These are phyloP conservation scores for Chondrosia reniformis DNA, from an alignment of 37 sponge, comb jelly and placozoan species.

Conservation along the genomic window DNA sequence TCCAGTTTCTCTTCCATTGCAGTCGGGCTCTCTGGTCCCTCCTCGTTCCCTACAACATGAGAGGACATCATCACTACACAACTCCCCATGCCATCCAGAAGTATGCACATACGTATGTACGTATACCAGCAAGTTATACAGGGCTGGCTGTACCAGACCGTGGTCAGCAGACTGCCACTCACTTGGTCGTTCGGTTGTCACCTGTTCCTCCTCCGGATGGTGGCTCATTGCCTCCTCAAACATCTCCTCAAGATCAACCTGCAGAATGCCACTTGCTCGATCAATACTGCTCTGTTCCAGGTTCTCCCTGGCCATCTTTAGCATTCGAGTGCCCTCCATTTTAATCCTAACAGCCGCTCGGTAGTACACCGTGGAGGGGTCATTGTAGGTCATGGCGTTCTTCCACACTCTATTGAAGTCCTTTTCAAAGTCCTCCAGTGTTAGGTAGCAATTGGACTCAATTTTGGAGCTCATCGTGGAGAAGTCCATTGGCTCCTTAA, in stretches of 20 bases:
- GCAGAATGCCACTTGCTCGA: not conserved
- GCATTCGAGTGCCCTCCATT: not conserved
- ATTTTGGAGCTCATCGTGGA: constrained; percentile 79
- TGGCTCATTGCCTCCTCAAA: too few relatives aligned
- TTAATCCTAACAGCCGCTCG: constrained; percentile 78
- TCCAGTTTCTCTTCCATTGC: constrained; percentile 69
- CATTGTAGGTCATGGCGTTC: constrained; percentile 93
- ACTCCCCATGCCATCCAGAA: too few relatives aligned
- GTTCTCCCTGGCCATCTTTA: constrained; percentile 7
- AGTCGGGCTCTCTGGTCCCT: constrained; percentile 40
- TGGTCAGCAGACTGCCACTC: too few relatives aligned
- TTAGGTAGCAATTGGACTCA: constrained; percentile 60
- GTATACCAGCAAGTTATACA: not conserved
- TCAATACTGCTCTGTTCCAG: not conserved
- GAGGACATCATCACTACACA: not conserved
- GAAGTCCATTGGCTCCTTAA: constrained; percentile 93
- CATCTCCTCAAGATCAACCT: too few relatives aligned
- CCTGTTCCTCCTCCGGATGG: too few relatives aligned
- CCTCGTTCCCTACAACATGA: not conserved
- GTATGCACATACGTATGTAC: constrained; percentile 5
- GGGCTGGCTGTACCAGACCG: too few relatives aligned
- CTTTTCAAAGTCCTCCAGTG: constrained; percentile 78
- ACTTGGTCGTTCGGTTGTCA: too few relatives aligned
- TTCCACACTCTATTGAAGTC: constrained; percentile 86
- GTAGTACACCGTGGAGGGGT: constrained; percentile 85